A percentile compares a stretch with the other conserved stretches of the same genome.
Evolutionary conservation across 2,797 vertebrate species (phyloP).

Genomic region (Melanotaenia boesemani): DNA sequence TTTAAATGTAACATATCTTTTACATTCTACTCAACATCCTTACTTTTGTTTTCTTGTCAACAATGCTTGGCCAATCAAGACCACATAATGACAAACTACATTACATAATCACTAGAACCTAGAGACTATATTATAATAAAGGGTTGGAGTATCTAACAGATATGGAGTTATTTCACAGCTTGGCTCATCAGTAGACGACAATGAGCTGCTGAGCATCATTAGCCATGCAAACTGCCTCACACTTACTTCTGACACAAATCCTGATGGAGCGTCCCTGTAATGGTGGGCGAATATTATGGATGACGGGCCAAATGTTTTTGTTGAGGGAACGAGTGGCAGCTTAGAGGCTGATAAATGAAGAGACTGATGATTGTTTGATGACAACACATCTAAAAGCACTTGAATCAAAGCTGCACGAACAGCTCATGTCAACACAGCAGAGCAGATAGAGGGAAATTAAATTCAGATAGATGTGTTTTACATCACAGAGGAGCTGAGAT

Average conservation of each 20-base stretch:
- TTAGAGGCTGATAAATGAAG: constrained; percentile 10
- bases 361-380: constrained; percentile 16
- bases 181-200: constrained; percentile 6
- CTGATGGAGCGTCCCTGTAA: constrained; percentile 27
- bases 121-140: too few species aligned
- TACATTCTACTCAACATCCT: too few species aligned
- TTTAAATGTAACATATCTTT: too few species aligned
- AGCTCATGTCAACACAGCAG: neutral
- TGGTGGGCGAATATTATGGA: constrained; percentile 10
- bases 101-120: too few species aligned
- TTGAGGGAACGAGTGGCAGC: constrained; percentile 6
- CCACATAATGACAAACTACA: too few species aligned
- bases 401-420: constrained; percentile 6
- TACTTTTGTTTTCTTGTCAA: too few species aligned
- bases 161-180: neutral
- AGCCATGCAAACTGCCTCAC: neutral
- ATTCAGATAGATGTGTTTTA: constrained; percentile 13
- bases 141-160: too few species aligned
- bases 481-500: neutral
- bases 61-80: too few species aligned
- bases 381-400: constrained; percentile 3
- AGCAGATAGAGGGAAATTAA: constrained; percentile 29
- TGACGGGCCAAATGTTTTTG: constrained; percentile 21
- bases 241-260: constrained; percentile 14
- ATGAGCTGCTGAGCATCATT: constrained; percentile 9